A percentile compares a stretch with the other conserved stretches of the same genome.
phyloP scores from a whole-genome alignment of 2,113 vertebrate genomes.

The Vicugna pacos region DNA sequence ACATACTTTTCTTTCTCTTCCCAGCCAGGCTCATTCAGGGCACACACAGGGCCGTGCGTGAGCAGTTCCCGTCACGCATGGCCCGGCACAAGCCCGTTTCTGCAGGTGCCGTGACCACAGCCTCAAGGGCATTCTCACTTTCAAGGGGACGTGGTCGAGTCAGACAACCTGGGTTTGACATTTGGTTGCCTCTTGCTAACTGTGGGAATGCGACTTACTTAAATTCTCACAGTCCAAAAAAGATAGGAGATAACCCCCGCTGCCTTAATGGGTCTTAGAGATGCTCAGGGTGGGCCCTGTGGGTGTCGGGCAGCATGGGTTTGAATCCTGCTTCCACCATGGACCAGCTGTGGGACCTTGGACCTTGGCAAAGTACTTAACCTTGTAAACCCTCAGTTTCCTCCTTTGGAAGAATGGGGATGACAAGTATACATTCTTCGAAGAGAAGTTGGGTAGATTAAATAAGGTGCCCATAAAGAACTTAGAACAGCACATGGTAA shows the following conservation, averaged over 20 bases:
- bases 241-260: neutral
- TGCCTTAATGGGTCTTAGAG: neutral
- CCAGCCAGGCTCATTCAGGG: neutral
- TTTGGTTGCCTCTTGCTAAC: neutral
- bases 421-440: neutral
- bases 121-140: neutral
- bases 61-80: rapidly evolving
- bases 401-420: neutral
- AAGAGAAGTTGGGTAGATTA: neutral
- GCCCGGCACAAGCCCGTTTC: neutral
- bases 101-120: neutral
- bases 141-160: neutral
- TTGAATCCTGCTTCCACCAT: neutral
- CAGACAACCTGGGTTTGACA: neutral
- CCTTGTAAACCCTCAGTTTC: neutral
- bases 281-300: neutral
- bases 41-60: neutral
- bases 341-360: neutral
- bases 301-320: neutral
- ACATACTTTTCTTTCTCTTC: neutral
- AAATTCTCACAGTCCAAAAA: neutral
- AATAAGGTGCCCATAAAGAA: neutral
- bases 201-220: neutral
- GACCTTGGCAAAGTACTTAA: neutral
- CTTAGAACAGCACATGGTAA: neutral